Evolutionary conservation across 2,113 vertebrate species (phyloP).

Genomic region (Oncorhynchus mykiss): DNA sequence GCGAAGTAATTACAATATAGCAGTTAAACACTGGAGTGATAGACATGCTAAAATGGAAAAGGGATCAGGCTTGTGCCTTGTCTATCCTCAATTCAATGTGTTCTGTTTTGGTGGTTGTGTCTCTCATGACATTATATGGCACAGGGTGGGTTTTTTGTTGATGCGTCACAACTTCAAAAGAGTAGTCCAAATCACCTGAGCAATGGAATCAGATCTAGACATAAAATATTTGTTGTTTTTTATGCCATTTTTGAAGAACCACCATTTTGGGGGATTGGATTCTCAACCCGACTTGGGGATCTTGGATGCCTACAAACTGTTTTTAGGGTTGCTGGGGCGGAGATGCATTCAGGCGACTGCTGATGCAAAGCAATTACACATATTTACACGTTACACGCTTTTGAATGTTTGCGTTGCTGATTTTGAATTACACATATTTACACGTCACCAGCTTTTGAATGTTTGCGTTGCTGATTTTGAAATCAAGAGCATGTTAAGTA

Average conservation of each 20-base stretch:
- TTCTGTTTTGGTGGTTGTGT: no score
- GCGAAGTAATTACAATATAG: no score
- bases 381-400: background rate
- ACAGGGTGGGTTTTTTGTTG: background rate
- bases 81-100: no score
- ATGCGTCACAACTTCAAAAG: background rate
- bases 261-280: background rate
- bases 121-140: no score
- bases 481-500: constrained; percentile 10
- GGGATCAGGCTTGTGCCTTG: no score
- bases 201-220: constrained; percentile 5
- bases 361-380: constrained; percentile 19
- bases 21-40: no score
- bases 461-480: constrained; percentile 27
- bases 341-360: constrained; percentile 2
- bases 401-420: constrained; percentile 16
- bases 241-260: background rate
- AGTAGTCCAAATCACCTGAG: background rate
- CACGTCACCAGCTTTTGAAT: background rate
- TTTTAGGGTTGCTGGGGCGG: background rate
- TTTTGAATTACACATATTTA: constrained; percentile 21
- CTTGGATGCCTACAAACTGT: background rate
- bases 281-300: background rate
- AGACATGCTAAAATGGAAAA: no score
- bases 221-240: background rate